These are phyloP conservation scores for Euzetes globulus DNA, from an alignment of 2,888 invertebrate species.

Conservation along the genomic window DNA sequence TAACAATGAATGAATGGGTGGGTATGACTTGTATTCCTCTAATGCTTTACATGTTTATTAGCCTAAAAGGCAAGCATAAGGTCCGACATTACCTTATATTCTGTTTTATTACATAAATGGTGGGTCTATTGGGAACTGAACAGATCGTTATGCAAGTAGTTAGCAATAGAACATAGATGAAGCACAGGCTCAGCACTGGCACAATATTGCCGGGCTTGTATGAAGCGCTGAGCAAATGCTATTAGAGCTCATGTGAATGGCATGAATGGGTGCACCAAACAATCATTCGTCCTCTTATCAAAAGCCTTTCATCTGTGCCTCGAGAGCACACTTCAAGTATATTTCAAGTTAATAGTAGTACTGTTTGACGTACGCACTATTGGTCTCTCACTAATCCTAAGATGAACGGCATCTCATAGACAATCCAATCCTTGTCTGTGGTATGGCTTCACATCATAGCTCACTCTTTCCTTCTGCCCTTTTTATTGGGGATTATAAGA, in stretches of 20 bases:
- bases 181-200: background rate
- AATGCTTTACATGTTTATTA: constrained; percentile 29
- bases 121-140: constrained; percentile 9
- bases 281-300: constrained; percentile 27
- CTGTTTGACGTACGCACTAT: background rate
- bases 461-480: background rate
- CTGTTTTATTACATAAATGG: constrained; percentile 26
- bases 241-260: constrained; percentile 27
- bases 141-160: constrained; percentile 19
- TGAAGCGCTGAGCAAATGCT: constrained; percentile 16
- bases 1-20: constrained; percentile 24
- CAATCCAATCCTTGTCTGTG: constrained; percentile 26
- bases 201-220: background rate
- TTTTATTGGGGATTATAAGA: constrained; percentile 26
- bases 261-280: constrained; percentile 25
- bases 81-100: constrained; percentile 20
- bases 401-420: background rate
- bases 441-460: constrained; percentile 10
- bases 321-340: constrained; percentile 25
- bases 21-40: constrained; percentile 13
- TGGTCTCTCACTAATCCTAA: background rate
- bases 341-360: constrained; percentile 24
- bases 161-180: background rate
- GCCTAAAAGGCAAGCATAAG: constrained; percentile 26
- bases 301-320: constrained; percentile 21